Conservation (phyloP, 1,140 invertebrate genomes). For the Trissolcus basalis region DNA sequence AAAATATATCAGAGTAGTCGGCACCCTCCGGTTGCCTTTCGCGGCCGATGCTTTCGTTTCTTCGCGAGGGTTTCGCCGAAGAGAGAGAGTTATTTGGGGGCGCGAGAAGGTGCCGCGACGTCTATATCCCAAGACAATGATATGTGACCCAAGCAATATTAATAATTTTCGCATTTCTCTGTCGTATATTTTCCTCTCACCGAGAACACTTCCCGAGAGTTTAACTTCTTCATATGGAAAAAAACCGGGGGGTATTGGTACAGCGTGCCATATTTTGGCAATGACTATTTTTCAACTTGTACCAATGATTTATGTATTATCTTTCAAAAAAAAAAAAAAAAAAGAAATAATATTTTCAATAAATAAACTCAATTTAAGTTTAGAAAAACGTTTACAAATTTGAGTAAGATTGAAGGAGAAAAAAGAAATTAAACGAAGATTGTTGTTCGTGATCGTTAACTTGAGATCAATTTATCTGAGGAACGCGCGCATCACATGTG, state of each 20-base stretch:
- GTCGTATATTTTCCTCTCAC: constrained; percentile 65
- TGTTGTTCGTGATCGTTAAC: constrained; percentile 14
- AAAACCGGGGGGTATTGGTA: constrained; percentile 13
- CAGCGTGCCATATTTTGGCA: constrained; percentile 14
- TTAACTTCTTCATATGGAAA: constrained; percentile 55
- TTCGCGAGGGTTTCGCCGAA: constrained; percentile 42
- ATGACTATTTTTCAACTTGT: constrained; percentile 15
- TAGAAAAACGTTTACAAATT: too few relatives aligned
- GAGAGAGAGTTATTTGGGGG: constrained; percentile 63
- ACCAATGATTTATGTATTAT: constrained; percentile 13
- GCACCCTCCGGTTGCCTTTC: constrained; percentile 62
- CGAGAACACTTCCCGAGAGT: constrained; percentile 45
- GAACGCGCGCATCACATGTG: constrained; percentile 17
- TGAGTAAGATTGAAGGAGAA: too few relatives aligned
- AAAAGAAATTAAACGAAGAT: too few relatives aligned
- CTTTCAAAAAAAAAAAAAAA: background rate
- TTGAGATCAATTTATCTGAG: constrained; percentile 35
- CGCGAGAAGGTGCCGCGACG: constrained; percentile 66
- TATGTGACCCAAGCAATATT: constrained; percentile 75
- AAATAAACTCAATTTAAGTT: too few relatives aligned
- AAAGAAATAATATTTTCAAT: too few relatives aligned
- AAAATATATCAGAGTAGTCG: constrained; percentile 76
- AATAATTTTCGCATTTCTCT: constrained; percentile 76
- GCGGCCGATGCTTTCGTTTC: constrained; percentile 62
- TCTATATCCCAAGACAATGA: constrained; percentile 76